Conservation (phyloP, 2,113 vertebrate genomes). For the Nettapus auritus region DNA sequence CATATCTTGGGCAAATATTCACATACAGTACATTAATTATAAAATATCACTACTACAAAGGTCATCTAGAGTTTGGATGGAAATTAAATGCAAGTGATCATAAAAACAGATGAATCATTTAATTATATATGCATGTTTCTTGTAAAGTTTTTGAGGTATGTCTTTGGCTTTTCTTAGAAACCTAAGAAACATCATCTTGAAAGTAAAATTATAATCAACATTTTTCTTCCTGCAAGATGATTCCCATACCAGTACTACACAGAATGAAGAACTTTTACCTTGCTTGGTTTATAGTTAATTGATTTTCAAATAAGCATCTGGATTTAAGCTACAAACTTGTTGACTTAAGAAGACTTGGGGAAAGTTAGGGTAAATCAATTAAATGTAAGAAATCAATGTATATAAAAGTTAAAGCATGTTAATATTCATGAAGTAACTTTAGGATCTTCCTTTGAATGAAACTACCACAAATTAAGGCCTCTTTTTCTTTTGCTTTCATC, state of each 20-base stretch:
- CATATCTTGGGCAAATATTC: not conserved
- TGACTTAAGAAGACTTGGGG: not conserved
- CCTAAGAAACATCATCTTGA: not conserved
- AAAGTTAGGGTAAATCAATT: not conserved
- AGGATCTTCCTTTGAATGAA: not conserved
- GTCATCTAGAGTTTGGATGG: not conserved
- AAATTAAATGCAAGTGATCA: conserved; percentile 7
- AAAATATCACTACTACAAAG: not conserved
- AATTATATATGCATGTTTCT: not conserved
- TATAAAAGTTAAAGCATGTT: not conserved
- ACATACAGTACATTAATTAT: not conserved
- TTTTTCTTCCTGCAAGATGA: not conserved
- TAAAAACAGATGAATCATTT: not conserved
- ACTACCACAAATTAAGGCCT: not conserved
- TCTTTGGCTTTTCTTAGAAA: not conserved
- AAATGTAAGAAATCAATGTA: not conserved
- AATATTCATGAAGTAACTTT: not conserved
- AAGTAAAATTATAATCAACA: not conserved
- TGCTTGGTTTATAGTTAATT: not conserved
- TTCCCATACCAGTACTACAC: not conserved
- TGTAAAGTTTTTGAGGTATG: not conserved
- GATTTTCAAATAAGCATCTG: not conserved
- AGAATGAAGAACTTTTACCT: not conserved
- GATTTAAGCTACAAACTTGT: not conserved
- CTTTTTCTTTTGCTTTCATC: too few relatives aligned